Base-by-base conservation (phyloP, 2,113 vertebrate genomes). In the Leptocoma aspasia region DNA sequence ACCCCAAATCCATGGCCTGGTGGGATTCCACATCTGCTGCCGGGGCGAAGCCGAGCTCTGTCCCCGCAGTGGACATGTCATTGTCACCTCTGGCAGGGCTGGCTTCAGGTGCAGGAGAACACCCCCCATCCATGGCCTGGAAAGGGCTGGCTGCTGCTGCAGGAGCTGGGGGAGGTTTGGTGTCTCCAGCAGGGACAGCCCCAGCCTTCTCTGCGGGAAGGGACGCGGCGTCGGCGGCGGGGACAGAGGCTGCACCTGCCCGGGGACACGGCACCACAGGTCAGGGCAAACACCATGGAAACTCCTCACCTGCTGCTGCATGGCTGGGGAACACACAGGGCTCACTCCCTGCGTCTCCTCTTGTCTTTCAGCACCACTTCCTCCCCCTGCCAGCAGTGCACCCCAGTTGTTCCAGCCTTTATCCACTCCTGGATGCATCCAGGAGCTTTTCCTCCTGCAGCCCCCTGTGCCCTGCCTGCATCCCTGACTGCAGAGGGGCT, bases 1-100 rank as follows among this genome's bases (percentile, higher is more conserved):
- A 72, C 2, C 4, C 85, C 0, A 14, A 23, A 53, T 18, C 57
- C 71, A 53, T 3, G 17, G 0, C 2, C 0, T 77, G 77, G 5
- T 70, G 72, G 7, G n/a, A 65, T 7, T 7, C 27, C 39, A 23
- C 16, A 27, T 37, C 79, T 11, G 45, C 42, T 11, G 59, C 31
- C 3, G 47, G 89, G 73, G 42, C 0, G 9, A 82, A 72, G 77
- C 45, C 30, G 1, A 56, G 8, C 9, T 31, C 78, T 13, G 31
- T n/a, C 10, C 7, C 59, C 3, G 20, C 60, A 61, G 39, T 0
- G 3, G 41, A 10, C 0, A 13, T 21, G 3, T 28, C 42, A 1
- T 0, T 28, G 53, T 23, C 28, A 30, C 70, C 70, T 15, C 13
- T 42, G 27, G 88, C 54, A 71, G 65, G 8, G 7, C 0, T 12